Evolutionary conservation across 2,797 vertebrate species (phyloP).

Genomic region (Lutjanus campechanus): DNA sequence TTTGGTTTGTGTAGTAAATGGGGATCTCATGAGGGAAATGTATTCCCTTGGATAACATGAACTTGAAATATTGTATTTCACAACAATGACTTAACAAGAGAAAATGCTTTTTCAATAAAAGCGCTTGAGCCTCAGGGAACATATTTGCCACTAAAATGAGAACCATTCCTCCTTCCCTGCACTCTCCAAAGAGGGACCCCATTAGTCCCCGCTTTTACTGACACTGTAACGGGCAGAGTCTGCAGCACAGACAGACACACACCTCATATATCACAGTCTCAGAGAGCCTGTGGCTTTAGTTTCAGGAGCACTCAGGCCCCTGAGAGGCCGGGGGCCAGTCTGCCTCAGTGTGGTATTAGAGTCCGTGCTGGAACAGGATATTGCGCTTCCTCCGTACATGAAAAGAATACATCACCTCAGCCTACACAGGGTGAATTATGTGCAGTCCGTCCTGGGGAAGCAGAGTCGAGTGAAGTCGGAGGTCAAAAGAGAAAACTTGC

Average conservation of each 20-base stretch:
- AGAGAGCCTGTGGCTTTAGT: conserved; percentile 74
- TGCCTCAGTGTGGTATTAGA: conserved; percentile 72
- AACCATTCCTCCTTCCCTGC: conserved; percentile 64
- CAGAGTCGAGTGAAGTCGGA: conserved; percentile 24
- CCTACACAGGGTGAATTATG: conserved; percentile 72
- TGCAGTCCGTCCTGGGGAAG: conserved; percentile 37
- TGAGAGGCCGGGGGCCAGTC: conserved; percentile 63
- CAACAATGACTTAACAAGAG: conserved; percentile 31
- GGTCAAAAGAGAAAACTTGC: conserved; percentile 24
- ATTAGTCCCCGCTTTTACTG: conserved; percentile 66
- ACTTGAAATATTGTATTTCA: conserved; percentile 52
- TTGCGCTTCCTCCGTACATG: conserved; percentile 83
- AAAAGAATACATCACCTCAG: conserved; percentile 82
- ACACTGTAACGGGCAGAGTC: conserved; percentile 58
- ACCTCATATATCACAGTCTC: conserved; percentile 78
- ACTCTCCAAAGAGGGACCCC: conserved; percentile 40
- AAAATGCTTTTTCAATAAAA: conserved; percentile 45
- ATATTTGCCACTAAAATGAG: conserved; percentile 68
- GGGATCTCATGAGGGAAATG: conserved; percentile 23
- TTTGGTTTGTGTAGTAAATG: conserved; percentile 23
- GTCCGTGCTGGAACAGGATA: conserved; percentile 82
- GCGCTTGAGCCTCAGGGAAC: conserved; percentile 37
- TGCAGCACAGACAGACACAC: conserved; percentile 67
- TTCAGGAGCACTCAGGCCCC: conserved; percentile 71
- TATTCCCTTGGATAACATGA: conserved; percentile 18